Evolutionary conservation across 2,888 invertebrate species (phyloP).

Genomic region (Limenitis camilla): DNA sequence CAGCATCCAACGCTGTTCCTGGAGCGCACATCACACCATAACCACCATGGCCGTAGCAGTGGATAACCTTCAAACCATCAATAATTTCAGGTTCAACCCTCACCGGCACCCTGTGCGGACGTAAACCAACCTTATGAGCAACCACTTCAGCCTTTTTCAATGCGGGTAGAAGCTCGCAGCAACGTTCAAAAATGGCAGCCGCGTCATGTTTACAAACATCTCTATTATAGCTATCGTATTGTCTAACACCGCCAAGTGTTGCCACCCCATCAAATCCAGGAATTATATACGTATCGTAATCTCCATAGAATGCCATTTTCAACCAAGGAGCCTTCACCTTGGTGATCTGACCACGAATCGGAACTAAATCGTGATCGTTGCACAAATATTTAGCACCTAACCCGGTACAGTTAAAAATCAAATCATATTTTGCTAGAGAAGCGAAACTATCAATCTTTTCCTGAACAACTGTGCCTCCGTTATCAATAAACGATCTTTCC

Average conservation of each 20-base stretch:
- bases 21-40: slow-evolving; percentile 94
- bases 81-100: slow-evolving; percentile 81
- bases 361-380: slow-evolving; percentile 82
- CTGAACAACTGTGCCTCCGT: slow-evolving; percentile 77
- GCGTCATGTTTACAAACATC: slow-evolving; percentile 81
- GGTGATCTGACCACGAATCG: slow-evolving; percentile 88
- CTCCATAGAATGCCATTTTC: slow-evolving; percentile 90
- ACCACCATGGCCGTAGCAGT: slow-evolving; percentile 97
- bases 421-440: slow-evolving; percentile 78
- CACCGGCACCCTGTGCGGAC: slow-evolving; percentile 85
- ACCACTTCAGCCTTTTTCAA: slow-evolving; percentile 75
- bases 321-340: slow-evolving; percentile 92
- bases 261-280: slow-evolving; percentile 82
- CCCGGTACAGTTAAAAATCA: slow-evolving; percentile 90
- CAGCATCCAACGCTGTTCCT: slow-evolving; percentile 87
- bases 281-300: slow-evolving; percentile 89
- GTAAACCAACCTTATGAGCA: slow-evolving; percentile 82
- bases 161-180: slow-evolving; percentile 83
- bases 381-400: slow-evolving; percentile 86
- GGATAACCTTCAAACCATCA: slow-evolving; percentile 78
- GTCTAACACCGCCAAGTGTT: slow-evolving; percentile 89
- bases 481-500: slow-evolving; percentile 73
- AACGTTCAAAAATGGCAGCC: slow-evolving; percentile 85
- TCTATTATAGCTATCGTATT: slow-evolving; percentile 84
- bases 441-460: slow-evolving; percentile 75